Evolutionary conservation across 2,113 vertebrate genomes (phyloP).

Genomic region (Cyanoliseus patagonus): DNA sequence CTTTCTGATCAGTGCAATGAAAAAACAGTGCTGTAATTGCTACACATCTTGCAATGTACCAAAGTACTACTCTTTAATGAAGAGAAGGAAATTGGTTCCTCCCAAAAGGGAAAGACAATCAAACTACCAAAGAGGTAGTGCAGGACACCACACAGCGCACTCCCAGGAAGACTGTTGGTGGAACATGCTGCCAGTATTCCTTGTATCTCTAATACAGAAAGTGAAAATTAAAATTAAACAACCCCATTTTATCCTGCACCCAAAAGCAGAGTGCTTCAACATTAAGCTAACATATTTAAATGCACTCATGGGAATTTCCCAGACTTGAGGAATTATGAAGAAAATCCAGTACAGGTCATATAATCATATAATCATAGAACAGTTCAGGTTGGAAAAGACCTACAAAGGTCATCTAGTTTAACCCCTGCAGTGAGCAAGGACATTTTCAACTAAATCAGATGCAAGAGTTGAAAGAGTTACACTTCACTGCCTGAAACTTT

Average conservation of each 20-base stretch:
- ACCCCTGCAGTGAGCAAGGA: not conserved
- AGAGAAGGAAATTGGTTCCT: not conserved
- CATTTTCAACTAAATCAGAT: not conserved
- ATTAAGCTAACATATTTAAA: not conserved
- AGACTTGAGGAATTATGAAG: not conserved
- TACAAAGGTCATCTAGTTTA: not conserved
- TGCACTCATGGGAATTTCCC: not conserved
- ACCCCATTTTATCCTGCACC: not conserved
- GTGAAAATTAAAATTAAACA: not conserved
- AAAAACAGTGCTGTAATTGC: not conserved
- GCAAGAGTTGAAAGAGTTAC: not conserved
- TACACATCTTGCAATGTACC: not conserved
- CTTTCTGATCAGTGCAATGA: not conserved
- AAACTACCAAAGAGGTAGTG: not conserved
- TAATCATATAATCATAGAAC: not conserved
- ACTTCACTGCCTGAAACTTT: not conserved
- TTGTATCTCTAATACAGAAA: not conserved
- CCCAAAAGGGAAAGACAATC: not conserved
- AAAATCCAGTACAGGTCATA: not conserved
- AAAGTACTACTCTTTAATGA: not conserved
- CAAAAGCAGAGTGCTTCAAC: not conserved
- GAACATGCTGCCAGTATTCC: not conserved
- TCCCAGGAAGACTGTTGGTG: fast-evolving
- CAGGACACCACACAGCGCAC: fast-evolving
- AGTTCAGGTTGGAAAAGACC: not conserved